phyloP scores from a whole-genome alignment of 2,888 invertebrate species.

The Stenchaetothrips biformis region DNA sequence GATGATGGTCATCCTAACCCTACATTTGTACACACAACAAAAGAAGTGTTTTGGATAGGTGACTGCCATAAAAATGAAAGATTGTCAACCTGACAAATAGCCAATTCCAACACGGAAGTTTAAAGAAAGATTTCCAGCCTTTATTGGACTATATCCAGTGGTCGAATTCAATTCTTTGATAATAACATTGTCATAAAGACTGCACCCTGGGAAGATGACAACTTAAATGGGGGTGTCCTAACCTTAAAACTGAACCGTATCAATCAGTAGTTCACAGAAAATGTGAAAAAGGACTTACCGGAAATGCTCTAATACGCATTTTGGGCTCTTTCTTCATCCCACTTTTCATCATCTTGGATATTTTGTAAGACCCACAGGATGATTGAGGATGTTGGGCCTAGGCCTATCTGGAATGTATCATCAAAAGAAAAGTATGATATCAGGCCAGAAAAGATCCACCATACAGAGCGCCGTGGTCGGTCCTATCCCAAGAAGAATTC shows the following conservation, averaged over 20 bases:
- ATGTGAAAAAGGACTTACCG: conserved; percentile 64
- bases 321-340: conserved; percentile 87
- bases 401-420: conserved; percentile 22
- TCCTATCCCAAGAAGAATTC: not conserved
- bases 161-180: not conserved
- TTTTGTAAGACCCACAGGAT: not conserved
- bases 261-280: not conserved
- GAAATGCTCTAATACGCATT: conserved; percentile 97
- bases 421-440: not conserved
- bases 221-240: conserved; percentile 12
- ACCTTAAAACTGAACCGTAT: not conserved
- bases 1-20: not conserved
- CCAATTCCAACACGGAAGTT: not conserved
- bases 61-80: conserved; percentile 32
- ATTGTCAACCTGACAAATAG: conserved; percentile 33
- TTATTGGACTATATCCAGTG: not conserved
- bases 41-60: not conserved
- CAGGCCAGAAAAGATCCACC: not conserved
- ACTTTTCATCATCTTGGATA: conserved; percentile 45
- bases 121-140: not conserved
- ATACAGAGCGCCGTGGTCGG: not conserved
- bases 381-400: conserved; percentile 15
- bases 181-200: not conserved
- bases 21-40: conserved; percentile 2
- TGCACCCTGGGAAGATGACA: conserved; percentile 9